Percentiles rank a stretch among this genome's conserved stretches.
Conservation (phyloP, 2,888 invertebrate genomes). For the Malthinus flaveolus region DNA sequence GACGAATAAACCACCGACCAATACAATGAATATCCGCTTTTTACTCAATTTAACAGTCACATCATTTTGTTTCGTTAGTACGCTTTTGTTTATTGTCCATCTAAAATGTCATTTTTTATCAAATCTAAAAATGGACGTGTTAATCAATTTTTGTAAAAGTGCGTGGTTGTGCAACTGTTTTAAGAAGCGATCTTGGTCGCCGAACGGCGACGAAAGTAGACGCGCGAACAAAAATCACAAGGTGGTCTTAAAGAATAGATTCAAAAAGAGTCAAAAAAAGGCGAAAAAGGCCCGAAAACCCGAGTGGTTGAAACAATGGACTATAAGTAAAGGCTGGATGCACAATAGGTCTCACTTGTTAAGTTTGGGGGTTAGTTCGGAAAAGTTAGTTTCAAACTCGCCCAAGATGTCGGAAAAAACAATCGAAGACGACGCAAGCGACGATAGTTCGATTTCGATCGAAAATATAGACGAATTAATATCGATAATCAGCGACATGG, state of each 20-base stretch:
- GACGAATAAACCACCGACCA: slow-evolving; percentile 19
- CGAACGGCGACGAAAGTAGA: slow-evolving; percentile 25
- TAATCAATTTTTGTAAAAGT: slow-evolving; percentile 39
- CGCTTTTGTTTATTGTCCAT: no score
- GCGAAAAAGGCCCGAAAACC: slow-evolving; percentile 38
- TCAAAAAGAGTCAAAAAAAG: slow-evolving; percentile 24
- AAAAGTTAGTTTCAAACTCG: slow-evolving; percentile 10
- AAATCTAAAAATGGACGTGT: slow-evolving; percentile 31
- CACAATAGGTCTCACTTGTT: slow-evolving; percentile 51
- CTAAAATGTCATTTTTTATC: no score
- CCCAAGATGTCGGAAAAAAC: slow-evolving; percentile 4
- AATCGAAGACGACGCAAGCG: slow-evolving; percentile 13
- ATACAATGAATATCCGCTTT: slow-evolving; percentile 33
- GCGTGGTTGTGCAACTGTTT: slow-evolving; percentile 48
- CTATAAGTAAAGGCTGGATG: slow-evolving; percentile 55
- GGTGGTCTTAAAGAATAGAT: slow-evolving; percentile 30
- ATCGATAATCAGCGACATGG: slow-evolving; percentile 37
- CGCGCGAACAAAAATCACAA: slow-evolving; percentile 23
- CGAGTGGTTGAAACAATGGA: slow-evolving; percentile 55
- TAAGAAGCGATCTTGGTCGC: slow-evolving; percentile 48
- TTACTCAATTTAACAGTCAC: slow-evolving; percentile 5
- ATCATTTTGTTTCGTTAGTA: neutral
- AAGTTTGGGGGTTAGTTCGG: slow-evolving; percentile 35
- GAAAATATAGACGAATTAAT: slow-evolving; percentile 50
- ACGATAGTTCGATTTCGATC: slow-evolving; percentile 45